Conservation (phyloP, 1,140 invertebrate species). For the Platorchestia sp. region DNA sequence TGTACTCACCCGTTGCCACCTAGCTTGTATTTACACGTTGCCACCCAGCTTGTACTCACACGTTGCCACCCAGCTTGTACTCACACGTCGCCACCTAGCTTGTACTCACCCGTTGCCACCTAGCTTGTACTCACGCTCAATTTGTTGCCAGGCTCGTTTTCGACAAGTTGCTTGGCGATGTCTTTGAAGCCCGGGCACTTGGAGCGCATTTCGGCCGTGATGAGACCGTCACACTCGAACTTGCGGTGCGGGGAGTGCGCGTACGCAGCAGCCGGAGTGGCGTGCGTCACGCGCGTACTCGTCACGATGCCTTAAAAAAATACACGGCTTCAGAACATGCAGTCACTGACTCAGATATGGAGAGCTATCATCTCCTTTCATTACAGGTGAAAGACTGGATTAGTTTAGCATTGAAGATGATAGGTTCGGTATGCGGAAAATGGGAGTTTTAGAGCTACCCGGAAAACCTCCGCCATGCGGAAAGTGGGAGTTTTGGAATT, state of each 20-base stretch:
- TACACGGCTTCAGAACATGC: not conserved
- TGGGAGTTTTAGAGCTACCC: too few relatives aligned
- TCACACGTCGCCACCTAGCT: not conserved
- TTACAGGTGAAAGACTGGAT: too few relatives aligned
- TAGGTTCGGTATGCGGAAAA: too few relatives aligned
- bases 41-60: too few relatives aligned
- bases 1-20: too few relatives aligned
- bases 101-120: not conserved
- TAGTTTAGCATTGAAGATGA: too few relatives aligned
- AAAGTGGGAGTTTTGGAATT: too few relatives aligned
- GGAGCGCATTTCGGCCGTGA: constrained; percentile 49
- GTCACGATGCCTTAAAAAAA: constrained; percentile 75
- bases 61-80: not conserved
- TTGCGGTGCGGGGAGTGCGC: constrained; percentile 68
- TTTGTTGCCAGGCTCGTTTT: constrained; percentile 62
- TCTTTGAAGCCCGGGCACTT: constrained; percentile 64
- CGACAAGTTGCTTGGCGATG: constrained; percentile 68
- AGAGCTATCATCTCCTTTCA: not conserved
- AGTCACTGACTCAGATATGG: not conserved
- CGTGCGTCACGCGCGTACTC: constrained; percentile 84
- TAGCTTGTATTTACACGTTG: too few relatives aligned
- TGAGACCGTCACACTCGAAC: constrained; percentile 68
- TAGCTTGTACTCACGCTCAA: constrained; percentile 41
- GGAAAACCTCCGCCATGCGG: too few relatives aligned
- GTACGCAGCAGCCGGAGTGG: constrained; percentile 78